A percentile compares a stretch with the other conserved stretches of the same genome.
Conservation (phyloP, 2,113 vertebrate genomes). For the Sciurus niger region DNA sequence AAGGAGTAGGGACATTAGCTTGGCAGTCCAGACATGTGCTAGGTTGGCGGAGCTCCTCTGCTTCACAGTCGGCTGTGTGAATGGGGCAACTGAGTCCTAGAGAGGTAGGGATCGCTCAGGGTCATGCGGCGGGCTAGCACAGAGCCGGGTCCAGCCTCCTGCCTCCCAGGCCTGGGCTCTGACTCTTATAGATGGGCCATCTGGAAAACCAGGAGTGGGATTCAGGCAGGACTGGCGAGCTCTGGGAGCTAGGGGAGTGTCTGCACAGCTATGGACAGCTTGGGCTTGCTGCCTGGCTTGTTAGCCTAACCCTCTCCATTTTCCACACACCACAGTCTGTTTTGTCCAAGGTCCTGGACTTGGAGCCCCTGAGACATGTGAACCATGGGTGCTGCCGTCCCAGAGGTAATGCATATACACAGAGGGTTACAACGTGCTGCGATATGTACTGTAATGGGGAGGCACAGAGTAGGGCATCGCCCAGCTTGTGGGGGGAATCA, state of each 20-base stretch:
- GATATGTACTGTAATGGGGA: fast-evolving
- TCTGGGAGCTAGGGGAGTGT: neutral
- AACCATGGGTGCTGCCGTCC: too few relatives aligned
- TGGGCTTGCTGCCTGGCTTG: neutral
- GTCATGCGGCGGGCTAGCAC: neutral
- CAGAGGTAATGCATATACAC: neutral
- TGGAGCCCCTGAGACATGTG: neutral
- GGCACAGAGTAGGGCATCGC: neutral
- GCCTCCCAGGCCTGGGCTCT: neutral
- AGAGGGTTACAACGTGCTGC: too few relatives aligned
- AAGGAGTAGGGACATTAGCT: too few relatives aligned
- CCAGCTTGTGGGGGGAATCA: fast-evolving
- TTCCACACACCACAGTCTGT: neutral
- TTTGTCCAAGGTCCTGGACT: neutral
- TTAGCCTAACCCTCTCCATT: neutral
- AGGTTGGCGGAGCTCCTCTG: neutral
- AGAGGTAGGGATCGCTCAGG: neutral
- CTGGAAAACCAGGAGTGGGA: neutral
- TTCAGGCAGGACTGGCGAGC: neutral
- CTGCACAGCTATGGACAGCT: neutral
- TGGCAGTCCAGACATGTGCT: neutral
- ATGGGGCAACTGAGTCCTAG: neutral
- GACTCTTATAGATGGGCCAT: neutral
- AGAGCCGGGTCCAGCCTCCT: neutral
- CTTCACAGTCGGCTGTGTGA: neutral